Evolutionary conservation across 2,113 vertebrate genomes (phyloP).

Genomic region (Nesogale talazaci): DNA sequence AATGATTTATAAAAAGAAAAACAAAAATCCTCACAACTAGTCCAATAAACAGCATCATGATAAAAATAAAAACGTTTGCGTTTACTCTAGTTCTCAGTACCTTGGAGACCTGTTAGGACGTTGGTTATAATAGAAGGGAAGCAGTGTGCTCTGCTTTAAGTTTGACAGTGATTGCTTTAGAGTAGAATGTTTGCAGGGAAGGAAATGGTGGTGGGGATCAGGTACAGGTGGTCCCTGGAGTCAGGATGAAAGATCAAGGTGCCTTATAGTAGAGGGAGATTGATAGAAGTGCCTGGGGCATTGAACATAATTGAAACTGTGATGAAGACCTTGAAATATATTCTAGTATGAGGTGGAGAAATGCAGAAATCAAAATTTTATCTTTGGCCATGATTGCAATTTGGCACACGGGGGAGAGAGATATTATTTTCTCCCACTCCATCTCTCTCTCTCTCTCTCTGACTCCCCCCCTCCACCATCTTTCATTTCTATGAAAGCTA

Average conservation of each 20-base stretch:
- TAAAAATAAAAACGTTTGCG: too few relatives aligned
- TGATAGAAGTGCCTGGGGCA: neutral
- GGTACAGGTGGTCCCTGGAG: neutral
- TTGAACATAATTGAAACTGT: too few relatives aligned
- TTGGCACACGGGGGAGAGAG: neutral
- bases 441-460: too few relatives aligned
- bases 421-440: neutral
- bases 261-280: neutral
- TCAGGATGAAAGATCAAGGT: neutral
- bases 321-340: neutral
- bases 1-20: too few relatives aligned
- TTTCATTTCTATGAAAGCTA: neutral
- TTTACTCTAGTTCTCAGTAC: too few relatives aligned
- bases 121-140: neutral
- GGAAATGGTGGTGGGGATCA: neutral
- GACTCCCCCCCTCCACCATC: too few relatives aligned
- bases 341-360: neutral
- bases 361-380: neutral
- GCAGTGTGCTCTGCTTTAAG: neutral
- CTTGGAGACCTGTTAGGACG: neutral
- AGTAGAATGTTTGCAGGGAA: neutral
- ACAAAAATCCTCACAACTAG: too few relatives aligned
- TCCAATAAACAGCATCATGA: too few relatives aligned
- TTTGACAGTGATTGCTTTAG: neutral
- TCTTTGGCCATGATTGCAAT: neutral